Evolutionary conservation across 2,797 vertebrate species (phyloP).

Genomic region (Eulemur albifrons): DNA sequence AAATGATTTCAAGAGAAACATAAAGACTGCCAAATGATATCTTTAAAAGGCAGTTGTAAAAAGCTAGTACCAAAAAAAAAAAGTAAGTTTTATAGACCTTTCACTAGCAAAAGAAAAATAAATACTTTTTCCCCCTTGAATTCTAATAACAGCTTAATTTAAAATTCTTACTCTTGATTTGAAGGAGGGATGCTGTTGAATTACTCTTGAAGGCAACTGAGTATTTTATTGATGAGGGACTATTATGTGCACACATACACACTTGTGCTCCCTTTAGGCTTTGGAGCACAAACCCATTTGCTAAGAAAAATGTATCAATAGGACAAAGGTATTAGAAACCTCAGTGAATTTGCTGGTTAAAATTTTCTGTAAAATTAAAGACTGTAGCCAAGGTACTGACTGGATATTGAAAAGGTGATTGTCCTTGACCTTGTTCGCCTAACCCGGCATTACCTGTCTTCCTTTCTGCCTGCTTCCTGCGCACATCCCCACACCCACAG

Average conservation of each 20-base stretch:
- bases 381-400: not conserved
- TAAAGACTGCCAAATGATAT: not conserved
- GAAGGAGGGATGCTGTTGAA: not conserved
- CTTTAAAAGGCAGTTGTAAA: not conserved
- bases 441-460: not conserved
- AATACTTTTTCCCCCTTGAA: not conserved
- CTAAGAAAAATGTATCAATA: not conserved
- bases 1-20: conserved; percentile 18
- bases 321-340: not conserved
- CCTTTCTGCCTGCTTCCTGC: not conserved
- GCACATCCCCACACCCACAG: not conserved
- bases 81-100: not conserved
- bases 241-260: not conserved
- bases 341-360: conserved; percentile 17
- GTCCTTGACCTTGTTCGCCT: not conserved
- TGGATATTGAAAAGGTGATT: not conserved
- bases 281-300: not conserved
- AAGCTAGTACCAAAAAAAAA: not conserved
- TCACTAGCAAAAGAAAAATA: conserved; percentile 8
- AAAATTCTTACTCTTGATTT: not conserved
- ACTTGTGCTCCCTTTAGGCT: not conserved
- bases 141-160: not conserved
- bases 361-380: not conserved
- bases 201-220: not conserved
- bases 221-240: not conserved